Conservation (phyloP, 2,113 vertebrate species). For the Vimba vimba region DNA sequence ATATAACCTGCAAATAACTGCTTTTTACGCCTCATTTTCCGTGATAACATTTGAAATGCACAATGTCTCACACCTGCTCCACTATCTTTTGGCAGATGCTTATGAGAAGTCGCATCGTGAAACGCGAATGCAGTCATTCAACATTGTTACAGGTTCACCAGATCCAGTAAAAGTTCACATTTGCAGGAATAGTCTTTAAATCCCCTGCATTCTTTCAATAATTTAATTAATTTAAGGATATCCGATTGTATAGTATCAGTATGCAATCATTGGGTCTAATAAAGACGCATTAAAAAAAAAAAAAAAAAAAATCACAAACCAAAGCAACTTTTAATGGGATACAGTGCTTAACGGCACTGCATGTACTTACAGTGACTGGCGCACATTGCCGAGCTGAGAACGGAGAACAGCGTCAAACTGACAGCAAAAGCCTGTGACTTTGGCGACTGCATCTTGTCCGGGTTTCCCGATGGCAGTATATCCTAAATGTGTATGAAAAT, state of each 20-base stretch:
- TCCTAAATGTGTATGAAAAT: conserved; percentile 41
- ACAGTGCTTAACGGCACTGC: background rate
- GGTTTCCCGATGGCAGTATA: conserved; percentile 39
- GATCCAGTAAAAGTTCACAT: conserved; percentile 13
- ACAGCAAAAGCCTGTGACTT: conserved; percentile 53
- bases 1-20: background rate
- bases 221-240: background rate
- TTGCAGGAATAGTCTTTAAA: background rate
- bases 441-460: conserved; percentile 57
- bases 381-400: conserved; percentile 66
- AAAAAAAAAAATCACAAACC: background rate
- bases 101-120: background rate
- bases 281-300: background rate
- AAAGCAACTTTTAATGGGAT: background rate
- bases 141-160: background rate
- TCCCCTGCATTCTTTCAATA: background rate
- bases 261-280: background rate
- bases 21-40: background rate
- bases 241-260: background rate
- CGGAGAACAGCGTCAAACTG: conserved; percentile 57
- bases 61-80: background rate
- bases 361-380: conserved; percentile 74
- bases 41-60: background rate
- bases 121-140: background rate
- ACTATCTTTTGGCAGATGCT: background rate